Percentiles rank a stretch among this genome's conserved stretches.
These are phyloP conservation scores for Gnathonemus echidnorhynchus DNA, from an alignment of 2,113 vertebrate genomes.

Conservation along the genomic window DNA sequence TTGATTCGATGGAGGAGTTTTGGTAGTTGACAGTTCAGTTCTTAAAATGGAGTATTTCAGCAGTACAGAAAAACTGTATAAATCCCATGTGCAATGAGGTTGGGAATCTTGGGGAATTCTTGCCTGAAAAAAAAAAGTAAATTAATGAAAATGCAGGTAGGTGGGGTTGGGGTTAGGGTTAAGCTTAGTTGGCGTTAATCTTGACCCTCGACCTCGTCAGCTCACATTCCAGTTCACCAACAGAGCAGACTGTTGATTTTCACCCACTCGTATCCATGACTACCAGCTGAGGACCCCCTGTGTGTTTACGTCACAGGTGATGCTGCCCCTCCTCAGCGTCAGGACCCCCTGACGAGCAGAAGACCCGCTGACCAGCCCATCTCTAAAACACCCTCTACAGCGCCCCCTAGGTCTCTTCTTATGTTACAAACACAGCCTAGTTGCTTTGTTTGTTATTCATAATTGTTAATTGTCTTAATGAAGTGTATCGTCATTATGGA, in stretches of 20 bases:
- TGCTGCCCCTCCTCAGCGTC: neutral
- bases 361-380: neutral
- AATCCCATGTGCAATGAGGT: neutral
- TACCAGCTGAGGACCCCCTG: neutral
- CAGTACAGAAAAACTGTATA: neutral
- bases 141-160: neutral
- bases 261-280: neutral
- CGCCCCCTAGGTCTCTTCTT: neutral
- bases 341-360: neutral
- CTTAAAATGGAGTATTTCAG: neutral
- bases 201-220: neutral
- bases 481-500: neutral
- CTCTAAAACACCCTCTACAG: neutral
- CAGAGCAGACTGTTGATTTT: neutral
- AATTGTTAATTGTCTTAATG: neutral
- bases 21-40: neutral
- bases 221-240: neutral
- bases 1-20: neutral
- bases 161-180: no score
- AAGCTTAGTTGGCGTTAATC: neutral
- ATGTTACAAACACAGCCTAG: neutral
- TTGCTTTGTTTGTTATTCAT: neutral
- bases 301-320: slow-evolving; percentile 3
- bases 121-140: neutral
- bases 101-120: neutral